These are phyloP conservation scores for Gallinago solitaria DNA, from an alignment of 2,797 vertebrate species.

Conservation along the genomic window DNA sequence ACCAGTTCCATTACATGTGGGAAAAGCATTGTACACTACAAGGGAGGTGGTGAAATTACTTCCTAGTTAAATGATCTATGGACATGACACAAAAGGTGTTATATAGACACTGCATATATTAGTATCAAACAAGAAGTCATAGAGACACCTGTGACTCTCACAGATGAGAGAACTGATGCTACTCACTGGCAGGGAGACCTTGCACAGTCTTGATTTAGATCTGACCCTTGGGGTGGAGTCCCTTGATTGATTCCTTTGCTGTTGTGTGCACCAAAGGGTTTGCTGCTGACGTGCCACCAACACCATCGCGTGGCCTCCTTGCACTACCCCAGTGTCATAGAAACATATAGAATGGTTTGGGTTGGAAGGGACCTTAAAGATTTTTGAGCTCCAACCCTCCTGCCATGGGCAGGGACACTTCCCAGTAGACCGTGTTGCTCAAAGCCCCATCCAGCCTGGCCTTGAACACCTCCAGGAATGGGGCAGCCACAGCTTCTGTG, in stretches of 20 bases:
- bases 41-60: not conserved
- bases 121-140: not conserved
- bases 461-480: not conserved
- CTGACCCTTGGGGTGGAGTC: not conserved
- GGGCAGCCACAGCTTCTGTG: not conserved
- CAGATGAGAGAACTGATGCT: not conserved
- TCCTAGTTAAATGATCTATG: not conserved
- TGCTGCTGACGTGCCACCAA: not conserved
- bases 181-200: not conserved
- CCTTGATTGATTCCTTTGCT: not conserved
- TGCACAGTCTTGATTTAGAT: not conserved
- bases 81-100: not conserved
- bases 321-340: no score
- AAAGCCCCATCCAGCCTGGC: not conserved
- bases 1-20: not conserved
- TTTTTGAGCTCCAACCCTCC: not conserved
- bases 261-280: not conserved
- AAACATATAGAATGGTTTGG: not conserved
- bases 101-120: not conserved
- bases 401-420: no score
- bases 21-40: not conserved
- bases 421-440: not conserved
- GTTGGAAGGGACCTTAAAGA: not conserved
- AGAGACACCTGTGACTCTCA: not conserved
- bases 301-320: accelerated